Evolutionary conservation across 2,888 invertebrate genomes (phyloP).

Genomic region (Hypomecis atomaria): DNA sequence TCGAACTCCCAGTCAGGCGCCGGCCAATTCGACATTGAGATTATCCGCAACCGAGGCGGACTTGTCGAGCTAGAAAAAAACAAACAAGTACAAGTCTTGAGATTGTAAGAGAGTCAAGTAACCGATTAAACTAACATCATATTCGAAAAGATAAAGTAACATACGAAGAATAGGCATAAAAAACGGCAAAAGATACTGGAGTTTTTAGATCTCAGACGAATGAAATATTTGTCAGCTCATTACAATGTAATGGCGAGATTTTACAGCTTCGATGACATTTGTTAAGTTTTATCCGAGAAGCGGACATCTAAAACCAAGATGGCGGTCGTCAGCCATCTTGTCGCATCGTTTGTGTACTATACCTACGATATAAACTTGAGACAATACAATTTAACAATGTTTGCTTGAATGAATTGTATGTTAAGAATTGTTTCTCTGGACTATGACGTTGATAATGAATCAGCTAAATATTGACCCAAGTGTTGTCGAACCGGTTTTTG

Average conservation of each 20-base stretch:
- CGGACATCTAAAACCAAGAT: neutral
- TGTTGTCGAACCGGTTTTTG: neutral
- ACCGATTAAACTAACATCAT: neutral
- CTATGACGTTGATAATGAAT: neutral
- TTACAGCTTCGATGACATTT: neutral
- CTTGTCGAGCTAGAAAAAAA: neutral
- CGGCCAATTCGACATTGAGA: neutral
- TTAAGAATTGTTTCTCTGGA: neutral
- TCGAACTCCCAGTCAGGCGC: neutral
- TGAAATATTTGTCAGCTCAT: neutral
- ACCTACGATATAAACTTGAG: neutral
- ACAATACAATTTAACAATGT: neutral
- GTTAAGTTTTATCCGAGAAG: neutral
- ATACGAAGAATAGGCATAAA: neutral
- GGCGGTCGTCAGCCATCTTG: neutral
- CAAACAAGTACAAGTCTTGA: neutral
- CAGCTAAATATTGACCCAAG: neutral
- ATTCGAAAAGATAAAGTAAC: neutral
- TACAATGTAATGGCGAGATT: neutral
- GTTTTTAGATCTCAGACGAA: too few relatives aligned
- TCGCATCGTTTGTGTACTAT: neutral
- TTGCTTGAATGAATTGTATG: neutral
- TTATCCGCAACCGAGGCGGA: neutral
- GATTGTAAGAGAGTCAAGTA: too few relatives aligned
- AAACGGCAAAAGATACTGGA: neutral